Base-by-base conservation (phyloP, 1,140 invertebrate genomes). In the Drosophila mayri region DNA sequence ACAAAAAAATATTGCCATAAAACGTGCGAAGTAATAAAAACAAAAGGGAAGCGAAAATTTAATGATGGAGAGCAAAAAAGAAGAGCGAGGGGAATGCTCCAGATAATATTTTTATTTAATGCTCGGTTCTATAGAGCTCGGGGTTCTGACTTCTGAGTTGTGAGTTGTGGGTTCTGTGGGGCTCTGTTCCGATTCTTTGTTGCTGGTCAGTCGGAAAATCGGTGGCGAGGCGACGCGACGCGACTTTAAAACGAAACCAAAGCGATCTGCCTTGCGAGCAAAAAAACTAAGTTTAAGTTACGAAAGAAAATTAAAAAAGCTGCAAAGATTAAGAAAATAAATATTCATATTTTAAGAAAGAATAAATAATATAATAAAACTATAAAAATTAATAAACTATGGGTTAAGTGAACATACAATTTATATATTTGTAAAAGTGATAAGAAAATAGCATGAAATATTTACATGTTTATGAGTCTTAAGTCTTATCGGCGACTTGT, bases 151-250 rank as follows among this genome's bases (percentile, higher is more conserved):
- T 62, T 9, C 32, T 37, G 20, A 37, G 32, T 37, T 54, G 50
- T 32, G 28, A 28, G 40, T 22, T 65, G 28, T 60, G 49, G 32
- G 43, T 68, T 47, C 63, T 67, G 50, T 30, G 65, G 67, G 64
- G 43, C 41, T 68, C 28, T 32, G 52, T 18, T 70, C 40, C 40
- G 63, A 65, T 63, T 68, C 68, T 72, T 72, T 72, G 68, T 72
- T 47, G 41, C 50, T 46, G 52, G 68, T 72, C 68, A 72, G 68
- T 72, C 30, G 68, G 67, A 72, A 71, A 72, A 72, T 72, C 66
- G 66, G 58, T 41, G 67, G 52, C 66, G 37, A 28, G 20, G 66
- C 25, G 25, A 18, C 28, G 47, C 66, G 52, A 30, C 68, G 52
- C 52, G 68, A 41, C 68, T 52, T 67, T 12, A 52, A 30, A 68